Base-by-base conservation (phyloP, 2,113 vertebrate species). In the Platycercus adscitus region DNA sequence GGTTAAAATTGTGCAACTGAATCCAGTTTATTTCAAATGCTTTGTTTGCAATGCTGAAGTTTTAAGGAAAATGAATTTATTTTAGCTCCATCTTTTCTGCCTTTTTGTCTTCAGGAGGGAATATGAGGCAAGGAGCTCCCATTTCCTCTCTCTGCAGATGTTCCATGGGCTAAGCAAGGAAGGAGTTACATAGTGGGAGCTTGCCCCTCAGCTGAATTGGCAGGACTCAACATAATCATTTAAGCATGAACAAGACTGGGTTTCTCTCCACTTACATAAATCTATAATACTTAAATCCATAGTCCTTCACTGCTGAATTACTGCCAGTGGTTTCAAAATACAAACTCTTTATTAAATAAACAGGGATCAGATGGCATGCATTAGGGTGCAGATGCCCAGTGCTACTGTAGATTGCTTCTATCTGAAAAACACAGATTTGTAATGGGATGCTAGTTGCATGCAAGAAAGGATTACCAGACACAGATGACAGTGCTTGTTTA, bases 301-400 rank as follows among this genome's bases (percentile, higher is more conserved):
- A 71, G 80, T 78, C 52, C 80, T 93, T 75, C 61, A 65, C 65
- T 61, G 44, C 33, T 91, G 79, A 90, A 86, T 83, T 88, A 31
- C 75, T 83, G 81, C 58, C 79, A 88, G 46, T 47, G 43, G 37
- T 93, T 94, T 85, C 79, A 60, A 88, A 86, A 86, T 88, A 23
- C 35, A 77, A 95, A 58, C 24, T 69, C 81, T 58, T 95, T 86
- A 94, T 93, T 83, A 96, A 96, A 82, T 81, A 92, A 96, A 80
- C 46, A 66, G 55, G 53, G 43, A 93, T 93, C 79, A 88, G 63
- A 73, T 76, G 49, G 46, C 53, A 49, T 41, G 31, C 1, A 6
- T 88, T 87, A 56, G 58, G 88, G 50, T 68, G 76, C 85, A 87
- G 87, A 88, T 78, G 88, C 91, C 82, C 94, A 75, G 60, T 63